Evolutionary conservation across 2,888 invertebrate genomes (phyloP).

Genomic region (Candidula unifasciata): DNA sequence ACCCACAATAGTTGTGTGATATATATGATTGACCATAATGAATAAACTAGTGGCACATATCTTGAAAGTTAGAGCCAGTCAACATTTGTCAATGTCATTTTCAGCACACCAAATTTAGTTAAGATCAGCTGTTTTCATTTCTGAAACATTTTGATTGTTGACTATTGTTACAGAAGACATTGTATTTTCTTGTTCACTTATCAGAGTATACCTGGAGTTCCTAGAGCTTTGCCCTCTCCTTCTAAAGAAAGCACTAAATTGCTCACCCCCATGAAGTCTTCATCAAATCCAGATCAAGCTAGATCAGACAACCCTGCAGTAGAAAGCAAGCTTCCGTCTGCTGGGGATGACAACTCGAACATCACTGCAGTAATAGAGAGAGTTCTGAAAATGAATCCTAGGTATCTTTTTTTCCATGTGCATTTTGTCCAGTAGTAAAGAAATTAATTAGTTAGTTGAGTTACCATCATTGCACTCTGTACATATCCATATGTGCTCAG

Average conservation of each 20-base stretch:
- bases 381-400: slow-evolving; percentile 72
- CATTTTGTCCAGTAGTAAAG: too few species aligned
- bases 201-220: background rate
- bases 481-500: too few species aligned
- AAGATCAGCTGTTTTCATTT: too few species aligned
- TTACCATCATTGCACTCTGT: too few species aligned
- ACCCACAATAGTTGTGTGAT: too few species aligned
- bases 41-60: too few species aligned
- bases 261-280: slow-evolving; percentile 21
- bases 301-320: background rate
- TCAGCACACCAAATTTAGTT: too few species aligned
- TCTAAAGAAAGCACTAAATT: slow-evolving; percentile 5
- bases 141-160: too few species aligned
- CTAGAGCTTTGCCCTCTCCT: background rate
- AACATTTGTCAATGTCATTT: too few species aligned
- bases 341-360: background rate
- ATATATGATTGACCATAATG: background rate
- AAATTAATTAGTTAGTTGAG: too few species aligned
- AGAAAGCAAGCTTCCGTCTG: background rate
- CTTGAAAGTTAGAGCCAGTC: too few species aligned
- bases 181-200: background rate
- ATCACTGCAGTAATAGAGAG: slow-evolving; percentile 54
- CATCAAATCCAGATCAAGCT: slow-evolving; percentile 20
- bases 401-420: slow-evolving; percentile 61
- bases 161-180: background rate